Evolutionary conservation across 1,140 invertebrate genomes (phyloP).

Genomic region (Sogatella furcifera): DNA sequence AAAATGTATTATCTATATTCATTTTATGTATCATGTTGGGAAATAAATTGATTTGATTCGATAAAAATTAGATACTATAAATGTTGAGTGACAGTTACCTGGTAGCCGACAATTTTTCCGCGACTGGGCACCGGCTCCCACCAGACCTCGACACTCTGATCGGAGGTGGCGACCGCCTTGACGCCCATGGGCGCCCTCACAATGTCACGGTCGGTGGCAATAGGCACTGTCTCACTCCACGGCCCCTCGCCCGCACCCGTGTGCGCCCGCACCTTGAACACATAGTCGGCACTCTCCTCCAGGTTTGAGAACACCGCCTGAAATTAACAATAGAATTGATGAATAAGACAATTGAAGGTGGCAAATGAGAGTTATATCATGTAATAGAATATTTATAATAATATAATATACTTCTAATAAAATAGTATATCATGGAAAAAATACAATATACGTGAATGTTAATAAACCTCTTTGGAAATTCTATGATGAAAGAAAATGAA

Average conservation of each 20-base stretch:
- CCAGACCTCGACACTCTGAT: constrained; percentile 87
- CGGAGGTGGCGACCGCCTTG: constrained; percentile 82
- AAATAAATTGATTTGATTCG: too few relatives aligned
- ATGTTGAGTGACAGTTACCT: constrained; percentile 27
- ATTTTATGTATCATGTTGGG: too few relatives aligned
- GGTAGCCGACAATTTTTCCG: constrained; percentile 77
- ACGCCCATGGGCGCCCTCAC: constrained; percentile 82
- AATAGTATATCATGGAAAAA: too few relatives aligned
- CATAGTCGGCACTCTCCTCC: constrained; percentile 93
- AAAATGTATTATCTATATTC: too few relatives aligned
- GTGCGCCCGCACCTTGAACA: constrained; percentile 84
- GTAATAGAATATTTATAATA: too few relatives aligned
- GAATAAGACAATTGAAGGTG: too few relatives aligned
- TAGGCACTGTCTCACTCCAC: constrained; percentile 71
- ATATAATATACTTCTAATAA: too few relatives aligned
- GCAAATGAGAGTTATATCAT: too few relatives aligned
- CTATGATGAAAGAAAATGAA: too few relatives aligned
- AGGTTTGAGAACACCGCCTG: constrained; percentile 80
- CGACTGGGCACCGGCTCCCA: constrained; percentile 88
- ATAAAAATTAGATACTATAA: too few relatives aligned
- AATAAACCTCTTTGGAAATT: too few relatives aligned
- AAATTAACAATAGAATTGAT: not conserved
- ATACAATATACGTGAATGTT: too few relatives aligned
- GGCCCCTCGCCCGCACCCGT: constrained; percentile 83
- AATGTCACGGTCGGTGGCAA: constrained; percentile 81